Base-by-base conservation (phyloP, 2,888 invertebrate species). In the Tigriopus californicus region DNA sequence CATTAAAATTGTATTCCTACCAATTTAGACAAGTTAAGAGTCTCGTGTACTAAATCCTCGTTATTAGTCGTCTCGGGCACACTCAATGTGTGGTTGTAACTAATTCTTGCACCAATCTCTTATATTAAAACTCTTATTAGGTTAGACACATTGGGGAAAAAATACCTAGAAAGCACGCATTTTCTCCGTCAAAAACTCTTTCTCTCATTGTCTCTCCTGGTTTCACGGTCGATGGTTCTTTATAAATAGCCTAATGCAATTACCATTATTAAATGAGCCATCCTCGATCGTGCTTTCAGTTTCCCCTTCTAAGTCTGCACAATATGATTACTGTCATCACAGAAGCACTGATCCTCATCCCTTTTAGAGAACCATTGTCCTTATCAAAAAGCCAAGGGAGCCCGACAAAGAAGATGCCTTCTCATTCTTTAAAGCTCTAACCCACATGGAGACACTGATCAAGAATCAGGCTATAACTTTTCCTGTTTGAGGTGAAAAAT, bases 1-100 rank as follows among this genome's bases (percentile, higher is more conserved):
- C 33, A 33, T 33, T 8, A 33, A 33, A 33, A 33, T 33, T 70
- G 64, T 64, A 57, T 63, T 64, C 62, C 62, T 61, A 61, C 58
- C n/a, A 62, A 61, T 8, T 20, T 15, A 15, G 20, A 8, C 18
- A 20, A 46, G 46, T 18, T 15, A 46, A 20, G 18, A 20, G 15
- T 15, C 18, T 46, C 8, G 8, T 46, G 46, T 46, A 20, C 20
- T 20, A 46, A 18, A 20, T 46, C 18, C 20, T 15, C 18, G 20
- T 46, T 20, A 5, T 18, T 46, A 46, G 15, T 5, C 8, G 20
- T 46, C 4, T 46, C 15, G 12, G 1, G 18, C 10, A 18, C 42
- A 8, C 20, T n/a, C 12, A 15, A 20, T 46, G 47, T 18, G 3
- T 46, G 47, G 47, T 20, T 46, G 47, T 46, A 5, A 46, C 8